phyloP scores from a whole-genome alignment of 2,113 vertebrate genomes.

The Grallaria varia region DNA sequence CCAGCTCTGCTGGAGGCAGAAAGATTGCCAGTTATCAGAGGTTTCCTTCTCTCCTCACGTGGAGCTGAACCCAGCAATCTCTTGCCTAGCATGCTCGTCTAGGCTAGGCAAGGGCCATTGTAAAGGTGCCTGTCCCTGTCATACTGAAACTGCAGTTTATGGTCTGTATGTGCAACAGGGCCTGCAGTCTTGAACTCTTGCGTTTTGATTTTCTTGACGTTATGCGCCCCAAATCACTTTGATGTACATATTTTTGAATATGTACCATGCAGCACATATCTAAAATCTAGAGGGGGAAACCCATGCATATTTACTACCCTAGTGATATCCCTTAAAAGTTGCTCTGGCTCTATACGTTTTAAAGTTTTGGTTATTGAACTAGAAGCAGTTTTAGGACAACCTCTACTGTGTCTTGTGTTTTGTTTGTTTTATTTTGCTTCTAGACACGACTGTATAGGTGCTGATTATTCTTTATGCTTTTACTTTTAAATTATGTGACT shows the following conservation, averaged over 20 bases:
- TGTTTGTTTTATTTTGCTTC: not conserved
- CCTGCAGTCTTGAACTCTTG: not conserved
- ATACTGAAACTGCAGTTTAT: not conserved
- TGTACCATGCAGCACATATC: rapidly evolving
- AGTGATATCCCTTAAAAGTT: not conserved
- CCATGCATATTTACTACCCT: not conserved
- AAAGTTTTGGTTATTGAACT: not conserved
- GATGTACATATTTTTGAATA: not conserved
- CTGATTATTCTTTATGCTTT: not conserved
- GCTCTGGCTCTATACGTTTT: not conserved
- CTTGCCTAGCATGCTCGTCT: not conserved
- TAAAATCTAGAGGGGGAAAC: not conserved
- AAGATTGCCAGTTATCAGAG: not conserved
- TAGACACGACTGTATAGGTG: not conserved
- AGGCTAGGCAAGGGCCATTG: not conserved
- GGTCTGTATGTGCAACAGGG: not conserved
- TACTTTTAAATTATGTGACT: not conserved
- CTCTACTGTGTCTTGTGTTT: not conserved
- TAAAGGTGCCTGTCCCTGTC: not conserved
- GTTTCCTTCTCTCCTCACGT: not conserved
- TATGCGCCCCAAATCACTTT: not conserved
- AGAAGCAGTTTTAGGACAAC: not conserved
- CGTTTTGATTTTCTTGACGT: not conserved
- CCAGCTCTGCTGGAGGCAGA: not conserved
- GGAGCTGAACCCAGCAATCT: not conserved